Evolutionary conservation across 2,888 invertebrate species (phyloP), one percentile per base, ranked within the genome.

Genomic region (Choristoneura rosaceana): DNA sequence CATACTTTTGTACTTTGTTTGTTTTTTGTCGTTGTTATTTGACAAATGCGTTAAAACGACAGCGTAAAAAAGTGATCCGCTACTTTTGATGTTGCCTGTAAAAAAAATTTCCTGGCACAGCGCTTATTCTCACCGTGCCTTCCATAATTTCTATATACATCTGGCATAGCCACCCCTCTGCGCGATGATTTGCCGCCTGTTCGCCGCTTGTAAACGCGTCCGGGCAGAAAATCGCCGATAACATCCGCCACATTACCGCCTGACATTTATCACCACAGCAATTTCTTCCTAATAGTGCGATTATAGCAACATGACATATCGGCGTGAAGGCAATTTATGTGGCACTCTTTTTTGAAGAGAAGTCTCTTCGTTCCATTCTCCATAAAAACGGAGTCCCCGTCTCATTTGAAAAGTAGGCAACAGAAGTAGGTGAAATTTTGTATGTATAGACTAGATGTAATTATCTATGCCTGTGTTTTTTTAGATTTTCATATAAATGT

Each of bases 191-290:
- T 47, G 63, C 14, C 10, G 50, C n/a, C 15, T 15, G 38, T 60
- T n/a, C 14, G 59, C 47, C 50, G 63, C 63, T 50, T 64, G 64
- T 63, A 64, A 52, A 50, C n/a, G 47, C 34, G 14, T 33, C 38
- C 64, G 64, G 25, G 50, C 34, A 47, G 64, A 64, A 64, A 64
- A 52, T 50, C 64, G 50, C 64, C 64, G 64, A 64, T 64, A 64
- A 50, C 50, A 64, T 64, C 64, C 34, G 50, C 34, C 38, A n/a
- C n/a, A 52, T 64, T 15, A 47, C 38, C 7, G 50, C 15, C 38
- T 7, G 64, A 52, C 64, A n/a, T 64, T 52, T 50, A 64, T 64
- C 15, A n/a, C 50, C n/a, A 45, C 15, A 2, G 17, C 45, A 33
- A 45, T 43, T n/a, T 14, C 12, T 9, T 45, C 25, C 14, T 62